Conservation (phyloP, 2,888 invertebrate genomes). For the Panorpa germanica region DNA sequence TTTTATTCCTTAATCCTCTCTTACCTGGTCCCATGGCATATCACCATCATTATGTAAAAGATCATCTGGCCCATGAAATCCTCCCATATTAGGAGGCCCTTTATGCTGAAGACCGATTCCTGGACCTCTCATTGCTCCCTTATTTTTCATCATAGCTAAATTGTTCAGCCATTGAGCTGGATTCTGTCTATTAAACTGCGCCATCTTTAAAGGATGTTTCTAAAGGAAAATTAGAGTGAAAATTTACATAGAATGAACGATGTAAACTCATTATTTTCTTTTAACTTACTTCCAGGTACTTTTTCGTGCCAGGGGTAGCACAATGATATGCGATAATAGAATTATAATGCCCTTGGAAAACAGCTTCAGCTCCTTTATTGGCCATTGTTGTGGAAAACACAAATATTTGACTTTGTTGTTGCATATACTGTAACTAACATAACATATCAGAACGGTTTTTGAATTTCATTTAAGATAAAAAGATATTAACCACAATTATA, state of each 20-base stretch:
- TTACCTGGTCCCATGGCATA: slow-evolving; percentile 36
- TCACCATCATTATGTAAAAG: slow-evolving; percentile 26
- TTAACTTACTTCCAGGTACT: slow-evolving; percentile 63
- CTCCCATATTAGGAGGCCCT: slow-evolving; percentile 27
- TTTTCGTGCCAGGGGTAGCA: slow-evolving; percentile 87
- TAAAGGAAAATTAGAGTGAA: slow-evolving; percentile 28
- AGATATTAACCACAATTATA: too few relatives aligned
- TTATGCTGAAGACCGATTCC: slow-evolving; percentile 17
- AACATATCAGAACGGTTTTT: too few relatives aligned
- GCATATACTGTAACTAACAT: slow-evolving; percentile 63
- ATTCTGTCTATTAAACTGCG: slow-evolving; percentile 70
- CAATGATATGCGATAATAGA: slow-evolving; percentile 91
- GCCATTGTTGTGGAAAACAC: slow-evolving; percentile 90
- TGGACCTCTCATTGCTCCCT: slow-evolving; percentile 36
- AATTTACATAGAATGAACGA: slow-evolving; percentile 9
- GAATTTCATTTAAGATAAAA: too few relatives aligned
- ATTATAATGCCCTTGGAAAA: slow-evolving; percentile 72
- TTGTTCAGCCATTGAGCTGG: slow-evolving; percentile 66
- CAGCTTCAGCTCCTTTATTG: slow-evolving; percentile 87
- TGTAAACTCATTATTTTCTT: slow-evolving; percentile 3
- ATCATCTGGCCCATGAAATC: slow-evolving; percentile 19
- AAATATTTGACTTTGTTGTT: slow-evolving; percentile 96
- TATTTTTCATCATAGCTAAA: slow-evolving; percentile 55
- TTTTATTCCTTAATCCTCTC: too few relatives aligned
- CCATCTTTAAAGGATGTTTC: slow-evolving; percentile 81